Percentiles rank a stretch among this genome's conserved stretches.
Evolutionary conservation across 2,888 invertebrate genomes (phyloP).

Genomic region (Heteromurus nitidus): DNA sequence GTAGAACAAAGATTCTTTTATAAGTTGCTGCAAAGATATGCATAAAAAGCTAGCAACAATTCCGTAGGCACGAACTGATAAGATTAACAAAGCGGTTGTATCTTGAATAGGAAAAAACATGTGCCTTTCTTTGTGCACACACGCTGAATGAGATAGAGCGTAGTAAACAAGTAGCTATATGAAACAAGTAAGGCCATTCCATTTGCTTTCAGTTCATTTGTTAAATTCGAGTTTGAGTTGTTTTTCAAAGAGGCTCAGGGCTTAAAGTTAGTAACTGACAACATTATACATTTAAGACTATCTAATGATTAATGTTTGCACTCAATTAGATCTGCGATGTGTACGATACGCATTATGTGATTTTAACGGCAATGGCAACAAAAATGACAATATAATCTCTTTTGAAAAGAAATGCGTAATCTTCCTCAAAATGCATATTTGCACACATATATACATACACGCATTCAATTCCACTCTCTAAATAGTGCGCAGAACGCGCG

Average conservation of each 20-base stretch:
- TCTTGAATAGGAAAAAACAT: too few species aligned
- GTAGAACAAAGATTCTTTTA: too few species aligned
- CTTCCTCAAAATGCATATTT: background rate
- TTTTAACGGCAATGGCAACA: background rate
- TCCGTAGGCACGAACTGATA: too few species aligned
- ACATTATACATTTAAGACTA: background rate
- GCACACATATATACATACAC: too few species aligned
- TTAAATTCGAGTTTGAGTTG: background rate
- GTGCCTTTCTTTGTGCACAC: too few species aligned
- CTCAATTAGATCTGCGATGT: background rate
- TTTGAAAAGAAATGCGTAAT: background rate
- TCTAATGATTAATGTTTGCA: background rate
- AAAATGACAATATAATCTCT: background rate
- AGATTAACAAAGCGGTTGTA: too few species aligned
- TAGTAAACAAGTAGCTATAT: too few species aligned
- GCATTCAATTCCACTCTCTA: background rate
- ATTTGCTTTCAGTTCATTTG: background rate
- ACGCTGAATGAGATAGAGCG: too few species aligned
- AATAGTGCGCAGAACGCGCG: background rate
- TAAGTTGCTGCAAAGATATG: too few species aligned
- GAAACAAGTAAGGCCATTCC: background rate
- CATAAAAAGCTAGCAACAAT: too few species aligned
- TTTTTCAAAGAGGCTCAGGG: background rate
- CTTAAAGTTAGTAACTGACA: background rate
- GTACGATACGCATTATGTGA: too few species aligned